These are phyloP conservation scores for Schizaphis graminum DNA, from an alignment of 2,888 invertebrate genomes.

Conservation along the genomic window DNA sequence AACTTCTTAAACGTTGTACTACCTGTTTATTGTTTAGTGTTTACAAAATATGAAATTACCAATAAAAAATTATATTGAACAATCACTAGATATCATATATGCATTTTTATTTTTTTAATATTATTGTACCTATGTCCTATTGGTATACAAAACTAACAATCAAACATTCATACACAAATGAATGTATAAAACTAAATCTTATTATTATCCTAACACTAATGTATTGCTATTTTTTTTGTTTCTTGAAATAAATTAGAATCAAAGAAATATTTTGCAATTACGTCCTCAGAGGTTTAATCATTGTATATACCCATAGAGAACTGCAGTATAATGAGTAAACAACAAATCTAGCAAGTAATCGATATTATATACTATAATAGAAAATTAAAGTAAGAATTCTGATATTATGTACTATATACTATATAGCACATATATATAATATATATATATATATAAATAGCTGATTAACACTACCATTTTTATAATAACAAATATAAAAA, in stretches of 20 bases:
- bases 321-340: background rate
- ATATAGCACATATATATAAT: background rate
- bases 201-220: background rate
- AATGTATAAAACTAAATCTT: background rate
- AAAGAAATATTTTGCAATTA: background rate
- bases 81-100: background rate
- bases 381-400: background rate
- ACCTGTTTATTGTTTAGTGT: background rate
- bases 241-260: background rate
- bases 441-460: background rate
- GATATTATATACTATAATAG: background rate
- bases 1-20: background rate
- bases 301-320: background rate
- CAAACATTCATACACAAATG: too few relatives aligned
- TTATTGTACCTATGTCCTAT: background rate
- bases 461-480: background rate
- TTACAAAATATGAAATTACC: background rate
- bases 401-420: background rate
- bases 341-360: background rate
- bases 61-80: background rate
- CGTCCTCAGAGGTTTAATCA: background rate
- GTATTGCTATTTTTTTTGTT: background rate
- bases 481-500: background rate
- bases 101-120: background rate
- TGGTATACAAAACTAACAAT: background rate